phyloP scores from a whole-genome alignment of 2,797 vertebrate species.

The Thripadectes ignobilis region DNA sequence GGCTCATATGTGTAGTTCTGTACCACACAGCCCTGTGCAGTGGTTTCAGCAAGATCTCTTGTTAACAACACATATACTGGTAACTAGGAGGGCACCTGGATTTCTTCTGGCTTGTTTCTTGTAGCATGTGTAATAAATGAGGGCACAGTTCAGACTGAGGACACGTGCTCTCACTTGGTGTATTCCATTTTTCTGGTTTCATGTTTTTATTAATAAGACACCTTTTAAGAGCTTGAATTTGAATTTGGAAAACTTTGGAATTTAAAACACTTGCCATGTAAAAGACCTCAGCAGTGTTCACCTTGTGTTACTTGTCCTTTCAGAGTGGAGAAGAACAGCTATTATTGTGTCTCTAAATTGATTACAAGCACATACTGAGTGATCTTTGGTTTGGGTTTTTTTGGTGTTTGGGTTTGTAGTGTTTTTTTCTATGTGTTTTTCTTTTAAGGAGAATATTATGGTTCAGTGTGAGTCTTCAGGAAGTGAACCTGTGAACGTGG shows the following conservation, averaged over 20 bases:
- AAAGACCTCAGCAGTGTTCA: neutral
- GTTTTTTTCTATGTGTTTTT: neutral
- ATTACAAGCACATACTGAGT: conserved; percentile 6
- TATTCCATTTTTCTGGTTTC: neutral
- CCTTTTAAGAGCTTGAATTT: neutral
- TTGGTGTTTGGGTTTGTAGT: no score
- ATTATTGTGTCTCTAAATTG: neutral
- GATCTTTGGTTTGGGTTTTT: neutral
- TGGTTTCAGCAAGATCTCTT: neutral
- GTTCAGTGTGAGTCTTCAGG: neutral
- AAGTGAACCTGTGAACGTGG: neutral
- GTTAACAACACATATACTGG: neutral
- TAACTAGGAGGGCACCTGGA: neutral
- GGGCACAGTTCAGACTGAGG: neutral
- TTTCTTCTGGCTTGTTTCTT: neutral
- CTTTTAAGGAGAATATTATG: neutral
- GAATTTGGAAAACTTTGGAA: neutral
- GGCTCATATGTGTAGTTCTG: neutral
- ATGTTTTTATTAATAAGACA: neutral
- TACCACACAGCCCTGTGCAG: neutral
- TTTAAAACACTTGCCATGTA: neutral
- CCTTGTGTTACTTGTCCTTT: neutral
- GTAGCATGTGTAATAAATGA: neutral
- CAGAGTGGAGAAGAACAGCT: neutral
- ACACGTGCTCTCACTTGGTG: neutral